Percentiles rank a stretch among this genome's conserved stretches.
phyloP scores from a whole-genome alignment of 2,888 invertebrate genomes.

The Acleris sparsana region DNA sequence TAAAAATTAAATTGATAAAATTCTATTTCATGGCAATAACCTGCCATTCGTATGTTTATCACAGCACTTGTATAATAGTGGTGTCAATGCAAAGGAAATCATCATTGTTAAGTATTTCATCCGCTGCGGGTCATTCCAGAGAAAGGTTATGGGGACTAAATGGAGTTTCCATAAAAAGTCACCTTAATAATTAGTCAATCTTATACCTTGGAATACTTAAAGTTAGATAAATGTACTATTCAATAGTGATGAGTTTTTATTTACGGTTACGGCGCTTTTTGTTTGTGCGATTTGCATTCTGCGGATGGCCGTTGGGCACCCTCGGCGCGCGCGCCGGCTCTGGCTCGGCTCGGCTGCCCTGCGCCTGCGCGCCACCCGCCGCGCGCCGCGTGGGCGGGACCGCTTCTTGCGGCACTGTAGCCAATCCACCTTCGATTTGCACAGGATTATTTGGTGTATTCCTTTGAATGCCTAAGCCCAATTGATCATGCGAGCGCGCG shows the following conservation, averaged over 20 bases:
- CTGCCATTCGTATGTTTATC: constrained; percentile 64
- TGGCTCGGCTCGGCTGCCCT: constrained; percentile 37
- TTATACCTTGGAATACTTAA: constrained; percentile 40
- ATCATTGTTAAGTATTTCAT: constrained; percentile 48
- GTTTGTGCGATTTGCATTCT: constrained; percentile 56
- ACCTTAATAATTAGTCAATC: constrained; percentile 42
- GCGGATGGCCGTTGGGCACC: constrained; percentile 46
- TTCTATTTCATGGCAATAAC: constrained; percentile 55
- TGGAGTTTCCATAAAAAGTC: constrained; percentile 55
- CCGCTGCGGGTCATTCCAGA: constrained; percentile 58
- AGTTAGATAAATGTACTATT: constrained; percentile 38
- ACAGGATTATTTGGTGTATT: constrained; percentile 38
- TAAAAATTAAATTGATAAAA: constrained; percentile 30
- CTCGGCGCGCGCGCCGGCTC: constrained; percentile 42
- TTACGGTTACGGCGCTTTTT: constrained; percentile 72
- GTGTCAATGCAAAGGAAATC: constrained; percentile 65
- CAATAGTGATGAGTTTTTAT: constrained; percentile 53
- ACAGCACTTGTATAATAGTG: constrained; percentile 77
- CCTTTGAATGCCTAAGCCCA: constrained; percentile 25
- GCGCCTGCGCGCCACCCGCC: constrained; percentile 40
- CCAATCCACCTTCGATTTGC: constrained; percentile 40
- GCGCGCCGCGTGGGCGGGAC: constrained; percentile 37
- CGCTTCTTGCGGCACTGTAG: constrained; percentile 38
- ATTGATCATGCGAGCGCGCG: constrained; percentile 9
- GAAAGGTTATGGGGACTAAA: constrained; percentile 53